Base-by-base conservation (phyloP, 2,888 invertebrate genomes). In the Dendrolimus houi region DNA sequence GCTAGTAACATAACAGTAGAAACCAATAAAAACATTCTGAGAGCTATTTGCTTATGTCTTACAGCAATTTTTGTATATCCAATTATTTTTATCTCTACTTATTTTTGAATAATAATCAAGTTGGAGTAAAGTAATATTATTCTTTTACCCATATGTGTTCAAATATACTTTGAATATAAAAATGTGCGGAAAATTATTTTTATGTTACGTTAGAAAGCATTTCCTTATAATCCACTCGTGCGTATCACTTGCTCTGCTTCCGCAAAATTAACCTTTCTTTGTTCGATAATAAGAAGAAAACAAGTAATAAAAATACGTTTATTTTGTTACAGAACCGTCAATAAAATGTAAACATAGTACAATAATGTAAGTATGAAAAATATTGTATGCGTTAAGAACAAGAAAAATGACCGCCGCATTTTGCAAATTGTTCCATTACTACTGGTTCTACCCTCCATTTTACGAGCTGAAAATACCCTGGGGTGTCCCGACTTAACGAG, bases 401-500 rank as follows among this genome's bases (percentile, higher is more conserved):
- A 71, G 67, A 82, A 81, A 80, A 77, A 85, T 79, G 81, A 81
- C 70, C 72, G 77, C 70, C 77, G 82, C 74, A 70, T 81, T 76
- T 77, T 80, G 75, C 81, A 83, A 79, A 82, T 85, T 82, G 76
- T 85, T 77, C 79, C 76, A 73, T 79, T 88, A 80, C 77, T 88
- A 69, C 73, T 87, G 79, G 79, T 85, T 77, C 69, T 87, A 72
- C 83, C 85, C 75, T 72, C 82, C 77, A 63, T 88, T 85, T 70
- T 82, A 79, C 84, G 88, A 88, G 85, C 88, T 84, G 77, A 90
- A 80, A 85, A 85, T 88, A 84, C 85, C 84, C 66, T 87, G 85
- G 87, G 79, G 77, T 96, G 96, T 83, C 94, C 95, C 61, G 94
- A 94, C 78, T 92, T 94, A 75, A 93, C 94, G 72, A 93, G 92